Conservation (phyloP, 2,113 vertebrate species). For the Xyliphius kryptos region DNA sequence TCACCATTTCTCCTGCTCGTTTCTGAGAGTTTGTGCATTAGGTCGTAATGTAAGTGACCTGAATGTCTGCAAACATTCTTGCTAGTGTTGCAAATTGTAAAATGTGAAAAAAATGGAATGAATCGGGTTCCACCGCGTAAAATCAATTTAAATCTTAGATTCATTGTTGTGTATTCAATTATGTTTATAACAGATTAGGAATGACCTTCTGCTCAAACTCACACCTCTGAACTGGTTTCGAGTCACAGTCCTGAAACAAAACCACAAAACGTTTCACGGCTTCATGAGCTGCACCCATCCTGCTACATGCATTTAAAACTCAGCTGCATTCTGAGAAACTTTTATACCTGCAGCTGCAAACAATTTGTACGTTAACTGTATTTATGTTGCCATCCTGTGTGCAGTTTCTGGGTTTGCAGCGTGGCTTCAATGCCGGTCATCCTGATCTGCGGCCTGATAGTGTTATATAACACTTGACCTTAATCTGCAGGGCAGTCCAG, state of each 20-base stretch:
- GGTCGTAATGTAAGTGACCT: no score
- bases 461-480: conserved; percentile 68
- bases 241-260: not conserved
- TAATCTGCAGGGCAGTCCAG: conserved; percentile 59
- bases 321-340: conserved; percentile 5
- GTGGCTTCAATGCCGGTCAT: not conserved
- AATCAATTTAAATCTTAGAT: no score
- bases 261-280: not conserved
- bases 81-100: no score
- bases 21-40: no score
- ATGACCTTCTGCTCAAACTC: no score
- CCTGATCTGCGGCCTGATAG: conserved; percentile 22
- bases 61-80: no score
- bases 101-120: no score
- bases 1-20: no score
- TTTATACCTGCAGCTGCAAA: not conserved
- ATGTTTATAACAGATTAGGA: no score
- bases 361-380: not conserved
- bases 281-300: not conserved
- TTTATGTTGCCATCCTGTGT: no score
- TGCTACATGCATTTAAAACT: not conserved
- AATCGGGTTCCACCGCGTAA: no score
- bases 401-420: not conserved
- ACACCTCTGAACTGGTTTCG: not conserved
- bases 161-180: no score